phyloP scores from a whole-genome alignment of 1,140 invertebrate genomes.

The Drosophila ficusphila region DNA sequence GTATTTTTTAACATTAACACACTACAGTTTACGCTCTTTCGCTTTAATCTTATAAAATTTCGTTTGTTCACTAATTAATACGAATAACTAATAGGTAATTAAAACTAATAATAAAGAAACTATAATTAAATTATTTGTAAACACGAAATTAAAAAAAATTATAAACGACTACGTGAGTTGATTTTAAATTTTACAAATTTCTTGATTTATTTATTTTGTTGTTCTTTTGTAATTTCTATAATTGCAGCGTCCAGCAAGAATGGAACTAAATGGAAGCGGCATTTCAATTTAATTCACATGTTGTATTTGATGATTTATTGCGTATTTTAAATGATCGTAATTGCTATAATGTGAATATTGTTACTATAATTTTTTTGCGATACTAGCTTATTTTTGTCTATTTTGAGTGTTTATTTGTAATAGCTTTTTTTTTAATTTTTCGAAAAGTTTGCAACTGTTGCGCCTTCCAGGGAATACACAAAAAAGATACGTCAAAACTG shows the following conservation, averaged over 20 bases:
- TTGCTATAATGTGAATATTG: slow-evolving; percentile 32
- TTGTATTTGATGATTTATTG: slow-evolving; percentile 19
- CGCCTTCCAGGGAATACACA: slow-evolving; percentile 3
- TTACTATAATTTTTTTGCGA: slow-evolving; percentile 17
- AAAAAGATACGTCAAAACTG: not conserved
- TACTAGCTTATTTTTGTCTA: slow-evolving; percentile 17
- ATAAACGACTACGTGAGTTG: slow-evolving; percentile 36
- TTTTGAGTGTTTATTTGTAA: slow-evolving; percentile 2
- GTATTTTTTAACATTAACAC: slow-evolving; percentile 69
- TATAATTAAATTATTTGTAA: slow-evolving; percentile 52
- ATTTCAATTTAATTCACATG: slow-evolving; percentile 20
- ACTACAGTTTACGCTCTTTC: slow-evolving; percentile 59
- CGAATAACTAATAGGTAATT: slow-evolving; percentile 64
- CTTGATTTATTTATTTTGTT: slow-evolving; percentile 1
- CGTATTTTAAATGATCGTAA: slow-evolving; percentile 22
- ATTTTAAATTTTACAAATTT: slow-evolving; percentile 15
- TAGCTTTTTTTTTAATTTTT: not conserved
- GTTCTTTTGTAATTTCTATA: slow-evolving; percentile 23
- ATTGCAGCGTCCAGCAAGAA: slow-evolving; percentile 22
- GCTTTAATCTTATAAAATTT: slow-evolving; percentile 70
- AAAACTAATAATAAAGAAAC: slow-evolving; percentile 61
- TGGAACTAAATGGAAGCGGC: slow-evolving; percentile 5
- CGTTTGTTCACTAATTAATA: slow-evolving; percentile 60
- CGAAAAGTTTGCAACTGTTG: slow-evolving; percentile 14
- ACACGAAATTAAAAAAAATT: slow-evolving; percentile 33